Evolutionary conservation across 2,113 vertebrate species (phyloP).

Genomic region (Piprites chloris): DNA sequence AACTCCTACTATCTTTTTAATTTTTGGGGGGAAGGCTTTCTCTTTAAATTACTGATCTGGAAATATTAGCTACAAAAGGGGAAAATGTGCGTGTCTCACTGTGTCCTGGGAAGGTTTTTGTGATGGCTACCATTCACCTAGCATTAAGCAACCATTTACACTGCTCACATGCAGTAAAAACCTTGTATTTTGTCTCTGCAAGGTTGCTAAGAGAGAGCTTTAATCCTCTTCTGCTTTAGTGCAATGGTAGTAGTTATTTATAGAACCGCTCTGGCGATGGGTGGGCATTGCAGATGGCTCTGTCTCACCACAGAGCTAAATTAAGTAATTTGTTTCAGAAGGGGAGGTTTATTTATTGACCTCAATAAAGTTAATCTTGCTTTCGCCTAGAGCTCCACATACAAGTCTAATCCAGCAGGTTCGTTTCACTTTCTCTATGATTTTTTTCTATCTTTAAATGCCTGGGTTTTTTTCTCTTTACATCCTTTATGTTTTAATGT

Average conservation of each 20-base stretch:
- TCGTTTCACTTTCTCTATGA: background rate
- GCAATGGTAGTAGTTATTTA: constrained; percentile 25
- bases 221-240: constrained; percentile 42
- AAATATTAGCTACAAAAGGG: background rate
- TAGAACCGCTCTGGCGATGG: constrained; percentile 21
- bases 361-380: constrained; percentile 57
- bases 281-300: constrained; percentile 53
- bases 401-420: background rate
- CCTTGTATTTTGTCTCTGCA: background rate
- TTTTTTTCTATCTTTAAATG: background rate
- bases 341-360: constrained; percentile 40
- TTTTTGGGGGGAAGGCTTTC: background rate
- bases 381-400: background rate
- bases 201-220: constrained; percentile 9
- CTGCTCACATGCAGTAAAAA: background rate
- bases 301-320: constrained; percentile 53
- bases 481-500: background rate
- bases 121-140: background rate
- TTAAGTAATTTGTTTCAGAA: constrained; percentile 51
- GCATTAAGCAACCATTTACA: background rate
- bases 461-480: background rate
- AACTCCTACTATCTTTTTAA: background rate
- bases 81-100: background rate
- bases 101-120: background rate
- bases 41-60: background rate